Evolutionary conservation across 2,113 vertebrate genomes (phyloP).

Genomic region (Globicephala melas): DNA sequence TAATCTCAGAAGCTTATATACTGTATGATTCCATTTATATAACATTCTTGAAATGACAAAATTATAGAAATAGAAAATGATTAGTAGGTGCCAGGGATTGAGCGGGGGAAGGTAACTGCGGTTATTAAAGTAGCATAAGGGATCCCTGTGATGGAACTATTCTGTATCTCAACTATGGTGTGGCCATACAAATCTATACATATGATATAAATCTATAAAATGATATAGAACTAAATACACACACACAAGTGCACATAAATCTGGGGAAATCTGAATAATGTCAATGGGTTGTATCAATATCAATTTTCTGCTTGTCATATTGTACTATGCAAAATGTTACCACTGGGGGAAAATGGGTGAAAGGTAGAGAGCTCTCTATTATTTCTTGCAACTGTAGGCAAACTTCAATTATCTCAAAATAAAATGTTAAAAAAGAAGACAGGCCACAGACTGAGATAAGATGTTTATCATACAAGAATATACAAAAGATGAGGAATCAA

Average conservation of each 20-base stretch:
- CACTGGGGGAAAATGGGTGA: not conserved
- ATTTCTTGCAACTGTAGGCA: not conserved
- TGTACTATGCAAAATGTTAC: not conserved
- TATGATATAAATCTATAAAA: not conserved
- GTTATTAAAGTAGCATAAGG: not conserved
- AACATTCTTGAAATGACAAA: not conserved
- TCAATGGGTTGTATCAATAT: not conserved
- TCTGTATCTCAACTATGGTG: not conserved
- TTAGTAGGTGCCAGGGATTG: not conserved
- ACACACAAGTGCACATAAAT: not conserved
- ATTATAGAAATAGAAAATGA: not conserved
- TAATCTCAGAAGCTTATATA: not conserved
- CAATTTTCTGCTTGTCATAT: not conserved
- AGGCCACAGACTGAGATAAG: not conserved
- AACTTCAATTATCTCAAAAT: not conserved
- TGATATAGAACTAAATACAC: not conserved
- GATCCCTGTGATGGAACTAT: not conserved
- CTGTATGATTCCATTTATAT: not conserved
- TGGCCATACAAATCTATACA: not conserved
- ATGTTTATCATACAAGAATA: not conserved
- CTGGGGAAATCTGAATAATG: not conserved
- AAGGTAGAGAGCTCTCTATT: not conserved
- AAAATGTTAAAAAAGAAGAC: not conserved
- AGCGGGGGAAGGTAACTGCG: not conserved
- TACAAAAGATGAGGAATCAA: not conserved